Percentiles rank a stretch among this genome's conserved stretches.
Evolutionary conservation across 2,888 invertebrate species (phyloP).

Genomic region (Lithophane ornitopus): DNA sequence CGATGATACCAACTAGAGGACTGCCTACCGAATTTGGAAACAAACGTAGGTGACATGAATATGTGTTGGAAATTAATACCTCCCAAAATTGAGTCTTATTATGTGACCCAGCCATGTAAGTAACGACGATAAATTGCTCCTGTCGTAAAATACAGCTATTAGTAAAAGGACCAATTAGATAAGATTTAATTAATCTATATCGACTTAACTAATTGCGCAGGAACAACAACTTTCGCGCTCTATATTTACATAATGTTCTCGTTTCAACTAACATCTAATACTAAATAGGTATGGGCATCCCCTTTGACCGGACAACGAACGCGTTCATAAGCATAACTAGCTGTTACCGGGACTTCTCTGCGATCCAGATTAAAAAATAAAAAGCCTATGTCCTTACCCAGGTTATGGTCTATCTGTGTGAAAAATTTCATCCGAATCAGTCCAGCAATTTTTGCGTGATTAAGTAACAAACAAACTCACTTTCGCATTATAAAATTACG

Average conservation of each 20-base stretch:
- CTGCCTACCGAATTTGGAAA: constrained; percentile 20
- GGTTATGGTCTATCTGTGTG: too few species aligned
- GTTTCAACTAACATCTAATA: constrained; percentile 5
- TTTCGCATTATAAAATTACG: too few species aligned
- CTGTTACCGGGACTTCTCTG: too few species aligned
- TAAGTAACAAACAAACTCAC: too few species aligned
- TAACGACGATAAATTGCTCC: constrained; percentile 15
- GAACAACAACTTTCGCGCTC: constrained; percentile 49
- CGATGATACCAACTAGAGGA: constrained; percentile 20
- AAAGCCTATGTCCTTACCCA: too few species aligned
- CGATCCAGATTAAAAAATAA: too few species aligned
- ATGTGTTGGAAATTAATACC: constrained; percentile 31
- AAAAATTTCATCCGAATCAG: background rate
- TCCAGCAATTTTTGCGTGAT: background rate
- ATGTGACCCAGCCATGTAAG: constrained; percentile 14
- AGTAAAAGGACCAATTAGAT: constrained; percentile 48
- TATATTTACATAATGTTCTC: constrained; percentile 44
- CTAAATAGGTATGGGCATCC: constrained; percentile 17
- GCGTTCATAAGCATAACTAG: background rate
- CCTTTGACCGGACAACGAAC: constrained; percentile 31
- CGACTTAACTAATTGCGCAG: constrained; percentile 40
- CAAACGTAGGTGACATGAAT: constrained; percentile 40
- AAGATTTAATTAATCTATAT: constrained; percentile 49
- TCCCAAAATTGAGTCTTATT: constrained; percentile 22
- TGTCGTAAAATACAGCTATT: constrained; percentile 24